Evolutionary conservation across 2,888 invertebrate species (phyloP), one percentile per base, ranked within the genome.

Genomic region (Drosophila lacicola): DNA sequence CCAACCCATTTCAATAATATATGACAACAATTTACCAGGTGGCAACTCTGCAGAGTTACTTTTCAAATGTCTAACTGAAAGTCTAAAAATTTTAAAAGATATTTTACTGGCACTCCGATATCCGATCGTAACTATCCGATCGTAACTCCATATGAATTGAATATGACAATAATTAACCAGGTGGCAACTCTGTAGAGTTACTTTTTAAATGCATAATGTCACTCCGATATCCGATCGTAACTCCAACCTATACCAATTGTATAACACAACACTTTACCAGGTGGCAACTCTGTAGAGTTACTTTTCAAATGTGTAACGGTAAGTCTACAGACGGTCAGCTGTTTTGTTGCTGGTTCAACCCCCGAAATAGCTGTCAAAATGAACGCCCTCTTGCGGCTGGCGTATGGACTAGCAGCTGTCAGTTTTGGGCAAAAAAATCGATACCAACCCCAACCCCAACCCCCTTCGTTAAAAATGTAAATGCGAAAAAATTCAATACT

Each of bases 401-500:
- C 1, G 45, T 13, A 25, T 11, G 69, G 42, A 63, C 65, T 56
- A 36, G 0, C 13, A 67, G 51, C 58, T 71, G 86, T 89, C 83
- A 84, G 73, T 76, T 75, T 74, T 75, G 70, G 56, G 61, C 77
- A 72, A 88, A 90, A 91, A 91, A 92, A 92, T 92, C 92, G 90
- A 91, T 92, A 83, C 75, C 82, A 88, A 89, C 85, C 82, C 89
- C 88, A 82, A 87, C 74, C 86, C 88, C 78, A 77, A 77, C 60
- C 66, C 82, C 88, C 74, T 90, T 91, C 90, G 87, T 89, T 80
- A 85, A 89, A 89, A 91, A 90, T 86, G 88, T 89, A 90, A 90
- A 87, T 85, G 86, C 89, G 87, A 90, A 90, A 87, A 90, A 88
- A 88, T 91, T 90, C 90, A 91, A 91, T 90, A 91, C 80, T 88